These are phyloP conservation scores for Gymnosoma rotundatum DNA, from an alignment of 2,888 invertebrate genomes.

Conservation along the genomic window DNA sequence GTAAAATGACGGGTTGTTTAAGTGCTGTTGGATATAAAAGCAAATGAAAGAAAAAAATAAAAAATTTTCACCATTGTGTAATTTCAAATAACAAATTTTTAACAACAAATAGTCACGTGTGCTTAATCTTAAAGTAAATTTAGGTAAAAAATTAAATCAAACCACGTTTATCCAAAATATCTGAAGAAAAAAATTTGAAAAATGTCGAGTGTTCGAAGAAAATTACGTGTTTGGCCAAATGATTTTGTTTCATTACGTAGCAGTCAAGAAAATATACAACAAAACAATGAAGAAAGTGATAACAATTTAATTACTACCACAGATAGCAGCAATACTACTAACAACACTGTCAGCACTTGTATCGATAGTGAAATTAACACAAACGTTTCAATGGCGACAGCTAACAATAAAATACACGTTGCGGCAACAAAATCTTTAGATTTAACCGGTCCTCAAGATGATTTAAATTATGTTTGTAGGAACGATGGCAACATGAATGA, in stretches of 20 bases:
- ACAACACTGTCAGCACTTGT: not conserved
- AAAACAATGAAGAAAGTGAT: conserved; percentile 44
- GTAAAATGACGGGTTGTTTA: conserved; percentile 52
- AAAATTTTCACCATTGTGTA: conserved; percentile 59
- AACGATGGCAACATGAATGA: conserved; percentile 39
- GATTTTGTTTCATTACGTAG: conserved; percentile 64
- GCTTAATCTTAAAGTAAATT: conserved; percentile 30
- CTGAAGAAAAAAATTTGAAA: conserved; percentile 37
- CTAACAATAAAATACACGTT: conserved; percentile 52
- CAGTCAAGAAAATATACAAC: conserved; percentile 54
- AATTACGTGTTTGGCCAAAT: conserved; percentile 64
- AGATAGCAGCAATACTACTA: conserved; percentile 18
- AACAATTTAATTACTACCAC: conserved; percentile 30
- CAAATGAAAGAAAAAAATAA: conserved; percentile 19
- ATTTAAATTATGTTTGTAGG: not conserved
- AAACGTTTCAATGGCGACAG: conserved; percentile 22
- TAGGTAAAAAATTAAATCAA: not conserved
- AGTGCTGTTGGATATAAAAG: conserved; percentile 43
- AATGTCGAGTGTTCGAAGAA: conserved; percentile 68
- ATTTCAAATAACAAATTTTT: conserved; percentile 39
- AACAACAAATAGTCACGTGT: conserved; percentile 45
- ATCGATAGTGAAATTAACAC: conserved; percentile 39
- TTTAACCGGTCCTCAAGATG: conserved; percentile 42
- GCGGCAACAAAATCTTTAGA: conserved; percentile 63
- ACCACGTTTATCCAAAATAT: conserved; percentile 27